A percentile compares a stretch with the other conserved stretches of the same genome.
These are phyloP conservation scores for Vombatus ursinus DNA, from an alignment of 2,113 vertebrate species.

Conservation along the genomic window DNA sequence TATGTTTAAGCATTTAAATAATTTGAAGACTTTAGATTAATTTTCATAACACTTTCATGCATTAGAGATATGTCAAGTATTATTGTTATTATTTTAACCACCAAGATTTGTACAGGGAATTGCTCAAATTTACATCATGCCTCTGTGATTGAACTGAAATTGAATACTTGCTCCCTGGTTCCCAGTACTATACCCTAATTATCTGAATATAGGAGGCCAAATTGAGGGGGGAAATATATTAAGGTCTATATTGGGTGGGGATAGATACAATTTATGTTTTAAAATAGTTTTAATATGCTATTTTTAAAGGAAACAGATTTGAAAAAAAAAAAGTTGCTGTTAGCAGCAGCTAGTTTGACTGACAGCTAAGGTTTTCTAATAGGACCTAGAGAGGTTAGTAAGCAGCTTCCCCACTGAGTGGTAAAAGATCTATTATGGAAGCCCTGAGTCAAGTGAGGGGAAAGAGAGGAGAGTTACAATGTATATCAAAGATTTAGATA, in stretches of 20 bases:
- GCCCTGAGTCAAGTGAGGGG: not conserved
- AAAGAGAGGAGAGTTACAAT: not conserved
- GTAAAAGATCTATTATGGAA: too few relatives aligned
- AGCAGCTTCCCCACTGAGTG: not conserved
- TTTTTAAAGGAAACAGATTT: not conserved
- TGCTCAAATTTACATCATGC: too few relatives aligned
- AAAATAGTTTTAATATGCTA: too few relatives aligned
- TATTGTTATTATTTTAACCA: not conserved
- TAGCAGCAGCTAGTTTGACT: fast-evolving
- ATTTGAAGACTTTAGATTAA: not conserved
- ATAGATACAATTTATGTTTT: not conserved
- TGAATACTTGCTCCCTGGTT: not conserved
- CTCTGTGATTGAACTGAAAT: not conserved
- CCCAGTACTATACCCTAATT: not conserved
- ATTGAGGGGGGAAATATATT: not conserved
- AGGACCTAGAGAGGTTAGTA: not conserved
- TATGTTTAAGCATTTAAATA: not conserved
- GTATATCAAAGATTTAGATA: not conserved
- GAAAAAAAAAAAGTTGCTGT: fast-evolving
- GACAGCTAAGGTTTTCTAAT: not conserved
- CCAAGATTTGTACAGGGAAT: not conserved
- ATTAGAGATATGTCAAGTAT: not conserved
- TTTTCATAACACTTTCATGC: too few relatives aligned
- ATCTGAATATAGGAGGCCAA: not conserved
- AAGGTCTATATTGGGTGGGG: not conserved